phyloP scores from a whole-genome alignment of 2,797 vertebrate genomes.

The Takifugu ocellatus region DNA sequence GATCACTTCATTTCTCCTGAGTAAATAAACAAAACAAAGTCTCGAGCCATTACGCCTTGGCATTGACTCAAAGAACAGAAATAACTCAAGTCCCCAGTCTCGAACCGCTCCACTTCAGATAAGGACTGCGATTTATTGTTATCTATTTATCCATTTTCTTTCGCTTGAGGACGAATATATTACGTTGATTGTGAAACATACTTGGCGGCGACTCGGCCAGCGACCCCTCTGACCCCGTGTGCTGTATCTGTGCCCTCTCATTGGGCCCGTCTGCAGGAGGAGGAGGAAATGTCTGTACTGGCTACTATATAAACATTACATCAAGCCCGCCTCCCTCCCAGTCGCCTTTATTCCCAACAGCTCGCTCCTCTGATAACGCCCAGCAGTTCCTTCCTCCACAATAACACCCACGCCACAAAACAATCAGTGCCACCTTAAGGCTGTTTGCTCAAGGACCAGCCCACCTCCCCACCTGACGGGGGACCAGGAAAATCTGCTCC shows the following conservation, averaged over 20 bases:
- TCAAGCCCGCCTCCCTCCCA: constrained; percentile 56
- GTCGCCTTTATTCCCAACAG: constrained; percentile 45
- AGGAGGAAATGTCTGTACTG: constrained; percentile 68
- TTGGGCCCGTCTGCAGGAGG: constrained; percentile 38
- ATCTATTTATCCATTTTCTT: neutral
- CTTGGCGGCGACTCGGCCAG: constrained; percentile 21
- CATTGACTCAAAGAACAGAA: constrained; percentile 37
- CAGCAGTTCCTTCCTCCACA: constrained; percentile 66
- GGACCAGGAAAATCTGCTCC: no score
- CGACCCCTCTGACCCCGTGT: constrained; percentile 25
- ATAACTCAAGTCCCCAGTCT: constrained; percentile 29
- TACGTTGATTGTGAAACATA: constrained; percentile 22
- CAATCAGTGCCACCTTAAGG: constrained; percentile 54
- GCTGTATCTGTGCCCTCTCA: constrained; percentile 46
- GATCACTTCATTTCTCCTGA: constrained; percentile 47
- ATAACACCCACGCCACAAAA: constrained; percentile 52
- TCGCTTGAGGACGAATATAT: constrained; percentile 8
- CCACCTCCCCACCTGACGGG: constrained; percentile 13
- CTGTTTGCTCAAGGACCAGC: constrained; percentile 33
- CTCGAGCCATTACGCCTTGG: constrained; percentile 45
- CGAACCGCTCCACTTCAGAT: constrained; percentile 31
- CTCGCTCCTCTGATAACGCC: constrained; percentile 57
- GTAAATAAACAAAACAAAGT: constrained; percentile 56
- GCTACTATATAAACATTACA: constrained; percentile 71
- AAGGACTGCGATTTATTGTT: neutral